These are phyloP conservation scores for Cheumatopsyche charites DNA, from an alignment of 1,140 invertebrate genomes.

Conservation along the genomic window DNA sequence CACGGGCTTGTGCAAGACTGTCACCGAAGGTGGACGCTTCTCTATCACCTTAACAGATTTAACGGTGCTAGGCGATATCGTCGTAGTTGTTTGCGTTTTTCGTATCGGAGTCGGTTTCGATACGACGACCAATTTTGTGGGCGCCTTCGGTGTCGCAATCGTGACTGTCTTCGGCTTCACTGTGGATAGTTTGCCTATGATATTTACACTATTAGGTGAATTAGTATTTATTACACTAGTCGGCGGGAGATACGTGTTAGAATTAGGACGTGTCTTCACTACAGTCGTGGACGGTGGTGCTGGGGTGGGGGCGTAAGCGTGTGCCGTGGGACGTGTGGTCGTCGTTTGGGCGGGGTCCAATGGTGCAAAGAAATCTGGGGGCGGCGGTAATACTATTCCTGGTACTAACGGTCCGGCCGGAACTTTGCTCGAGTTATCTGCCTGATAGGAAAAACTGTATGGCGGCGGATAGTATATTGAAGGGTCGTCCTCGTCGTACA, in stretches of 20 bases:
- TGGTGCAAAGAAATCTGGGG: constrained; percentile 81
- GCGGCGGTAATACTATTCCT: constrained; percentile 84
- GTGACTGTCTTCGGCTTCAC: constrained; percentile 40
- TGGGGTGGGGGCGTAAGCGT: constrained; percentile 53
- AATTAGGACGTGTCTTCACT: constrained; percentile 23
- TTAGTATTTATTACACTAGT: constrained; percentile 55
- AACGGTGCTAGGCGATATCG: constrained; percentile 52
- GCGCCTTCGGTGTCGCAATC: constrained; percentile 23
- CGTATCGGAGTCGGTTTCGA: constrained; percentile 50
- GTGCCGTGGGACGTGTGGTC: constrained; percentile 53
- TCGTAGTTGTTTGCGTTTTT: constrained; percentile 57
- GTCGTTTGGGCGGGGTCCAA: constrained; percentile 60
- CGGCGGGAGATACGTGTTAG: constrained; percentile 52
- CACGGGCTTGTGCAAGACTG: constrained; percentile 51
- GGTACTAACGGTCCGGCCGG: constrained; percentile 85
- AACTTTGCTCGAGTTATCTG: constrained; percentile 76
- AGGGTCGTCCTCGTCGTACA: constrained; percentile 85
- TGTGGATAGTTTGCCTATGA: constrained; percentile 33
- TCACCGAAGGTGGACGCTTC: constrained; percentile 52
- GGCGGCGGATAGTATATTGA: constrained; percentile 88
- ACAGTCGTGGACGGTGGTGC: constrained; percentile 48
- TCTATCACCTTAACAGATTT: constrained; percentile 54
- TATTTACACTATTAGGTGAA: constrained; percentile 34
- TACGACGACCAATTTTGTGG: constrained; percentile 39
- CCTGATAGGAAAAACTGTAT: constrained; percentile 83